A percentile compares a stretch with the other conserved stretches of the same genome.
Evolutionary conservation across 2,797 vertebrate genomes (phyloP).

Genomic region (Phalloptychus januarius): DNA sequence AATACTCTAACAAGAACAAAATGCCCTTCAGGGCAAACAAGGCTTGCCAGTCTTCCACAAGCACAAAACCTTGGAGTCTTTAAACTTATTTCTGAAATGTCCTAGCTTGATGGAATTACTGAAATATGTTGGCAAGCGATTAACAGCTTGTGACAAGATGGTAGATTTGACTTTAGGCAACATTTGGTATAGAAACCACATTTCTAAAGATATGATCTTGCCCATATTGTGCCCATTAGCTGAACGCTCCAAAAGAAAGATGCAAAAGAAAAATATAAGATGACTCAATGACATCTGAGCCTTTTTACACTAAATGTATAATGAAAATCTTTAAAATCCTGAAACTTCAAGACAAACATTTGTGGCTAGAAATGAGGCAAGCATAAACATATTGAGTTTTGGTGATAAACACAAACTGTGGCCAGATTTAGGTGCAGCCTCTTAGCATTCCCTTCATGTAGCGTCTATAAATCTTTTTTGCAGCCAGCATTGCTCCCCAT

Average conservation of each 20-base stretch:
- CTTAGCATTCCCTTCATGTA: conserved; percentile 64
- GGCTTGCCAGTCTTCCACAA: conserved; percentile 61
- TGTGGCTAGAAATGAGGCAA: conserved; percentile 46
- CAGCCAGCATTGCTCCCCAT: conserved; percentile 58
- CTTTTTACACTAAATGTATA: conserved; percentile 46
- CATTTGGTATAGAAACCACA: conserved; percentile 63
- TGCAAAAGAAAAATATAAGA: conserved; percentile 53
- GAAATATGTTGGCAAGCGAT: conserved; percentile 74
- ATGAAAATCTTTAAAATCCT: conserved; percentile 37
- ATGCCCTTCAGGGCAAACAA: conserved; percentile 69
- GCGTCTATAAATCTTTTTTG: conserved; percentile 82
- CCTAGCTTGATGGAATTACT: conserved; percentile 72
- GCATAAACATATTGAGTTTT: conserved; percentile 57
- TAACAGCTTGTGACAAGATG: conserved; percentile 67
- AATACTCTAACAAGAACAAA: conserved; percentile 78
- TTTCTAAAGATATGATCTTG: conserved; percentile 57
- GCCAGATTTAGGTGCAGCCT: conserved; percentile 61
- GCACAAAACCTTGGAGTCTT: conserved; percentile 61
- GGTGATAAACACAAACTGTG: conserved; percentile 32
- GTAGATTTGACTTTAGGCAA: conserved; percentile 71
- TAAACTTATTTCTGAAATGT: conserved; percentile 71
- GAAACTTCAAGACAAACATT: conserved; percentile 38
- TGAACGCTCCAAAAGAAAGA: conserved; percentile 58
- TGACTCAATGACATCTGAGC: conserved; percentile 51
- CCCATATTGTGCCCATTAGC: conserved; percentile 72